Percentiles rank a stretch among this genome's conserved stretches.
Evolutionary conservation across 2,113 vertebrate species (phyloP).

Genomic region (Rhipidura dahli): DNA sequence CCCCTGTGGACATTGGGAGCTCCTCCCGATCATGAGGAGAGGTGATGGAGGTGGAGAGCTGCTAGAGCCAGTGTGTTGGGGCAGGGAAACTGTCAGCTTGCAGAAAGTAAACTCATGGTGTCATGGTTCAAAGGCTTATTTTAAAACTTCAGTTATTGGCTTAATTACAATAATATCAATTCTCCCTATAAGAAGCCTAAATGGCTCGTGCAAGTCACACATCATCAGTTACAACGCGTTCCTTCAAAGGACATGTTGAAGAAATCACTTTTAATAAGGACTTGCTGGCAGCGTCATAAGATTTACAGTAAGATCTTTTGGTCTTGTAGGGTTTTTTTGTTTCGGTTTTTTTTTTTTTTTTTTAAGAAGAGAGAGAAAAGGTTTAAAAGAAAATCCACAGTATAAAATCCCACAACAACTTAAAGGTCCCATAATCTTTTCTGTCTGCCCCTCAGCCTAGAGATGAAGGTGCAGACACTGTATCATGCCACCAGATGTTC

Average conservation of each 20-base stretch:
- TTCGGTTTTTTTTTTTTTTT: not conserved
- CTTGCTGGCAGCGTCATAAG: not conserved
- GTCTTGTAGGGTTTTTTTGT: not conserved
- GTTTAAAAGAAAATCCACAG: not conserved
- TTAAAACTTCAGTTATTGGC: not conserved
- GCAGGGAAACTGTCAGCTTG: not conserved
- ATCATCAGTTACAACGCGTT: not conserved
- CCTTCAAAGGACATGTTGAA: not conserved
- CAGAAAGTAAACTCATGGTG: not conserved
- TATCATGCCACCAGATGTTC: not conserved
- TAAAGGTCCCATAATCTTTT: not conserved
- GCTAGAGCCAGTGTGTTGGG: rapidly evolving
- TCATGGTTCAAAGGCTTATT: not conserved
- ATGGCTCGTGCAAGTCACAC: not conserved
- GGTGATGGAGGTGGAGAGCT: not conserved
- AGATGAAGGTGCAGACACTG: not conserved
- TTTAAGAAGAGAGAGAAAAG: not conserved
- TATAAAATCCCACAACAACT: not conserved
- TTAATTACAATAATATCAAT: constrained; percentile 11
- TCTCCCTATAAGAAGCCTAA: not conserved
- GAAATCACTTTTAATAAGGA: constrained; percentile 13
- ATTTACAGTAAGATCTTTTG: not conserved
- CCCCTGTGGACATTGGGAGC: not conserved
- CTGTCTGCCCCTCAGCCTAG: not conserved
- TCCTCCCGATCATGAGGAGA: not conserved